Evolutionary conservation across 1,140 invertebrate genomes (phyloP), one percentile per base, ranked within the genome.

Genomic region (Oncopeltus fasciatus): DNA sequence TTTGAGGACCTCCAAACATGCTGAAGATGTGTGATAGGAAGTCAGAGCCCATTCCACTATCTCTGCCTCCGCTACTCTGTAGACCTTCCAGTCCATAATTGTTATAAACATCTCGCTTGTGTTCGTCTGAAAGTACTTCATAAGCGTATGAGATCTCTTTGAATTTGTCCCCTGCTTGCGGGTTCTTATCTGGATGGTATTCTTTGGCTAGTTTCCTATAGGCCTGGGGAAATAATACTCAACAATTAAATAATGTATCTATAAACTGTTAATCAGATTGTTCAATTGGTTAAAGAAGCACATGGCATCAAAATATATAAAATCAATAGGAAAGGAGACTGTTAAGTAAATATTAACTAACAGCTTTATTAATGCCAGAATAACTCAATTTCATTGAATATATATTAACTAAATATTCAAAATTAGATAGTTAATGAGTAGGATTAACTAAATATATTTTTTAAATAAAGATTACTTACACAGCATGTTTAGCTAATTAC

Each of bases 141-240:
- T 92, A 90, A 4, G 89, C 90, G 72, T 85, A 89, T 61, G 87
- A 88, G 67, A 92, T 92, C 77, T 92, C 88, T 72, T 92, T 92
- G 70, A 92, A 91, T 75, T 84, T 86, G 66, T 90, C 87, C 49
- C 85, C 88, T 61, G 86, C 83, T 65, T 83, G 82, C 24, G 85
- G 85, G 74, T 92, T 92, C 71, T 91, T 92, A 68, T 92, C 89
- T 21, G 89, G 89, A 76, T 92, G 89, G 72, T 83, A 91, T 77
- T 91, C 86, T 75, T 89, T 90, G 4, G 89, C 89, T 67, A 92
- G 73, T 74, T 87, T 88, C 62, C 86, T 79, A 74, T 92, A 92
- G 67, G 83, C 83, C 87, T 91, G 72, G 76, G 67, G 8, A 16
- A 47, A 47, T 4, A 11, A 47, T 11, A 4, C 8, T 11, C 18